Evolutionary conservation across 2,797 vertebrate species (phyloP).

Genomic region (Pseudomugil tenellus): DNA sequence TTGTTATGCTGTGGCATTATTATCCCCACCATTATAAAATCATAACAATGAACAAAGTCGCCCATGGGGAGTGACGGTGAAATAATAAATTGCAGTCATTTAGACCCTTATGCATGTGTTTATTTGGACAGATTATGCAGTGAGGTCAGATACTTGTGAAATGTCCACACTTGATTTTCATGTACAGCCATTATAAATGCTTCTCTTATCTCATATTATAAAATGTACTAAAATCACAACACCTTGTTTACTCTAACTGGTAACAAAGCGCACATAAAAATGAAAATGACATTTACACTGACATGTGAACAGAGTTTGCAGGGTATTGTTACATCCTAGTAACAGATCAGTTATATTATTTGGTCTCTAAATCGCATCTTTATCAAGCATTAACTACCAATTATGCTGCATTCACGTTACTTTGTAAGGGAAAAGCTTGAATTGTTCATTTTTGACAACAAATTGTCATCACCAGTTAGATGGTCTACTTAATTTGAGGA

Average conservation of each 20-base stretch:
- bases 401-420: neutral
- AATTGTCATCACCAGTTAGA: neutral
- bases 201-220: neutral
- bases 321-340: neutral
- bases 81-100: conserved; percentile 11
- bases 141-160: conserved; percentile 9
- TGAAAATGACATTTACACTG: neutral
- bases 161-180: neutral
- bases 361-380: neutral
- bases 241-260: neutral
- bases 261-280: neutral
- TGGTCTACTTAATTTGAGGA: neutral
- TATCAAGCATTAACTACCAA: neutral
- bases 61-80: conserved; percentile 13
- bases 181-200: neutral
- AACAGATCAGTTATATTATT: neutral
- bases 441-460: neutral
- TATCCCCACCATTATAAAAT: conserved; percentile 28
- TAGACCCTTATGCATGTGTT: neutral
- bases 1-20: conserved; percentile 10
- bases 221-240: neutral
- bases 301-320: neutral
- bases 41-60: conserved; percentile 12
- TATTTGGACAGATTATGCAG: conserved; percentile 18
- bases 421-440: neutral